Evolutionary conservation across 2,888 invertebrate species (phyloP), one percentile per base, ranked within the genome.

Genomic region (Aromia moschata): DNA sequence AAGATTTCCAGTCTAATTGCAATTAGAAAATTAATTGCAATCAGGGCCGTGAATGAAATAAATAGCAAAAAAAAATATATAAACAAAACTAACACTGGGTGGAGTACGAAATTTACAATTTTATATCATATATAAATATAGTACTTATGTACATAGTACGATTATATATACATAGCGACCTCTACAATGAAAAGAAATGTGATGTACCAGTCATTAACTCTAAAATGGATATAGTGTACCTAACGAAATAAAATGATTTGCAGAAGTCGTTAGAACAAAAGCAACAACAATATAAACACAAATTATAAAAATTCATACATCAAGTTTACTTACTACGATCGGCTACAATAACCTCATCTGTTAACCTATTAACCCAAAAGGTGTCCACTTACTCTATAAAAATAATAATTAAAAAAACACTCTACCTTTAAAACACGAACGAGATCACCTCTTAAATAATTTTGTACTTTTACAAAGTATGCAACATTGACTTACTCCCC

Each of bases 381-480:
- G 62, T 65, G 61, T 66, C n/a, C 64, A 60, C 70, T 73, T 70
- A 69, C 37, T 56, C 66, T 69, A 71, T 67, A 69, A 66, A 72
- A 73, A 65, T 64, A 72, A 71, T 58, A 62, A 71, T n/a, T n/a
- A 72, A 70, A 69, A 70, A 76, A 76, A 74, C 67, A 69, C 65
- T 70, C 73, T 75, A 73, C 67, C 65, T 65, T 69, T 73, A 77
- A 73, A 74, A 76, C 69, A 74, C 76, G 79, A 80, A 74, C 76
- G 79, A 80, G 79, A 79, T 79, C 79, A 77, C 74, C 75, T 74
- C 76, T 77, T 75, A 77, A 77, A 77, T 76, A 79, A 79, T 78
- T 79, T 79, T 79, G 79, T 79, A 79, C 79, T 79, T 77, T 77
- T 73, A 68, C 69, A 69, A 64, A 65, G 45, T 57, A 31, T 60